Base-by-base conservation (phyloP, 2,888 invertebrate genomes). In the Pristionchus arcanus region DNA sequence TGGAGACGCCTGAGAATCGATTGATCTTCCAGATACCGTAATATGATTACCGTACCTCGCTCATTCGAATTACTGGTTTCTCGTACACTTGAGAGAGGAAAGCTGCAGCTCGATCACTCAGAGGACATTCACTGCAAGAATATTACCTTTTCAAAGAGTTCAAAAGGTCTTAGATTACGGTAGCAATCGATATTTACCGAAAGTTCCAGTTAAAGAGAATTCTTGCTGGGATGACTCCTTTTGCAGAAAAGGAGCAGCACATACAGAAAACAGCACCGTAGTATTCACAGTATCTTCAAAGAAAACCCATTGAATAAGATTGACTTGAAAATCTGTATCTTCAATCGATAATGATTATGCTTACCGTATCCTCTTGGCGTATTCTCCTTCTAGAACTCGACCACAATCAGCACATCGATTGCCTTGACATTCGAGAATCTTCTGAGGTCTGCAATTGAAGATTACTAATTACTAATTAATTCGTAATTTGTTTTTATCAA, bases 331-430 rank as follows among this genome's bases (percentile, higher is more conserved):
- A 25, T 4, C 2, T 5, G 19, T 19, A 31, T 21, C 28, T 37
- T 37, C 15, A 71, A n/a, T 7, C 25, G n/a, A 71, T 83, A n/a
- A 83, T n/a, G 15, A 37, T 7, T 3, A n/a, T 2, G 0, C 66
- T 37, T 59, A 90, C 28, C 97, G 96, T 95, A 97, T 97, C 93
- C 97, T 96, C 90, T 97, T 97, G 21, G 97, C 96, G 95, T 97
- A 97, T 91, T 91, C 90, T 31, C 90, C 96, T 3, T 97, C 97
- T 13, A 97, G 97, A 94, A 96, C 97, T 96, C 97, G 97, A 0
- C 97, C 97, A 96, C 97, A 98, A 7, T 97, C 97, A 74, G 97
- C 97, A 95, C 97, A 98, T 53, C 97, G 96, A 94, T 97, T 97
- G 94, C 97, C 97, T 95, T 98, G 97, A 91, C 96, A 97, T 21